Conservation (phyloP, 2,797 vertebrate species). For the Rhadinocentrus ornatus region DNA sequence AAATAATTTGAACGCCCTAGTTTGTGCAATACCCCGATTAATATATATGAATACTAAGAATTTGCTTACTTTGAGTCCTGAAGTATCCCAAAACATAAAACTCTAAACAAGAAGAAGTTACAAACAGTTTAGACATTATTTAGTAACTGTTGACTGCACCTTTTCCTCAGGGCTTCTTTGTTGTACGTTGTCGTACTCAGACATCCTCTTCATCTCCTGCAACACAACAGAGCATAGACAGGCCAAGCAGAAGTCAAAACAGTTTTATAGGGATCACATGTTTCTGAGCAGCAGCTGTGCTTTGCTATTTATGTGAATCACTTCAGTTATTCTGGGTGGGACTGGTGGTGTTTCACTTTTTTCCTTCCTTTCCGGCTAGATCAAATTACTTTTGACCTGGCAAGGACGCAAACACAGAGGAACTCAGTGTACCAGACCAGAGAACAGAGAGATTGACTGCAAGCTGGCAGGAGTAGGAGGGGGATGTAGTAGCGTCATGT, state of each 20-base stretch:
- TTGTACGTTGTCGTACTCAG: constrained; percentile 15
- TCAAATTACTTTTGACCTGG: constrained; percentile 66
- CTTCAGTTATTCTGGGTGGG: constrained; percentile 46
- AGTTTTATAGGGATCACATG: not conserved
- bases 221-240: not conserved
- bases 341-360: constrained; percentile 51
- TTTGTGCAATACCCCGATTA: no score
- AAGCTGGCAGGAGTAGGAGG: not conserved
- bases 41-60: not conserved
- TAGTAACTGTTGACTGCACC: constrained; percentile 37
- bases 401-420: constrained; percentile 45
- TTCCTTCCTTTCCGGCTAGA: constrained; percentile 52
- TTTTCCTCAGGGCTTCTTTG: constrained; percentile 41
- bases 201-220: constrained; percentile 58
- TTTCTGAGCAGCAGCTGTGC: not conserved
- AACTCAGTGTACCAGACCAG: constrained; percentile 9
- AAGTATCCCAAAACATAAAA: not conserved
- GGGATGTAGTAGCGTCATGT: constrained; percentile 23
- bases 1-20: no score
- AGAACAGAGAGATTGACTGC: not conserved
- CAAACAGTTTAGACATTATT: not conserved
- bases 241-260: not conserved
- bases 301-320: constrained; percentile 45
- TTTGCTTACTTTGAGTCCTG: not conserved
- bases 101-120: not conserved